These are phyloP conservation scores for Drosophila barbarae DNA, from an alignment of 2,888 invertebrate genomes.

Conservation along the genomic window DNA sequence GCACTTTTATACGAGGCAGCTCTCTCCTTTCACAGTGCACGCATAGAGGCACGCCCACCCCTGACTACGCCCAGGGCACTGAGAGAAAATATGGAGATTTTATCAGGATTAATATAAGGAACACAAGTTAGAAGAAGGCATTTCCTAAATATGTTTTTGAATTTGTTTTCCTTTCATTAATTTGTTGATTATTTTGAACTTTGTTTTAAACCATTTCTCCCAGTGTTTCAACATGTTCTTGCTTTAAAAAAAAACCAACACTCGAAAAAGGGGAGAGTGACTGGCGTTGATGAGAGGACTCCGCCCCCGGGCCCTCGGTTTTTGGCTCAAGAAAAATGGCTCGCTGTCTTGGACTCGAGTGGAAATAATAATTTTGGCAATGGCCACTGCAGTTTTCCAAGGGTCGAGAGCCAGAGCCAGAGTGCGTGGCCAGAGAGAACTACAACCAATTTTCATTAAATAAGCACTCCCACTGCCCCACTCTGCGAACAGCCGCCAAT, in stretches of 20 bases:
- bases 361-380: constrained; percentile 66
- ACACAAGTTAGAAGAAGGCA: no score
- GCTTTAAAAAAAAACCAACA: constrained; percentile 27
- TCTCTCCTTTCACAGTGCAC: constrained; percentile 51
- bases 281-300: constrained; percentile 47
- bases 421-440: constrained; percentile 38
- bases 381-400: constrained; percentile 52
- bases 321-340: constrained; percentile 61
- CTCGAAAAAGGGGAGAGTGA: constrained; percentile 27
- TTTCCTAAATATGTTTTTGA: not conserved
- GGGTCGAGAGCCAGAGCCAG: not conserved
- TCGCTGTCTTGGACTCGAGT: constrained; percentile 49
- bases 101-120: no score
- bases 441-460: constrained; percentile 71
- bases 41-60: constrained; percentile 5
- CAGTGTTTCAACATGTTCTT: constrained; percentile 41
- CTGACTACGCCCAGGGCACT: constrained; percentile 2
- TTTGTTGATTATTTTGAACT: no score
- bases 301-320: not conserved
- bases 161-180: not conserved
- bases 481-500: constrained; percentile 46
- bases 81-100: not conserved
- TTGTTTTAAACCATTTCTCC: not conserved
- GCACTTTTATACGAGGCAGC: constrained; percentile 54
- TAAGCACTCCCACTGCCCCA: constrained; percentile 41